phyloP scores from a whole-genome alignment of 1,140 invertebrate genomes.

The Drosophila setifemur region DNA sequence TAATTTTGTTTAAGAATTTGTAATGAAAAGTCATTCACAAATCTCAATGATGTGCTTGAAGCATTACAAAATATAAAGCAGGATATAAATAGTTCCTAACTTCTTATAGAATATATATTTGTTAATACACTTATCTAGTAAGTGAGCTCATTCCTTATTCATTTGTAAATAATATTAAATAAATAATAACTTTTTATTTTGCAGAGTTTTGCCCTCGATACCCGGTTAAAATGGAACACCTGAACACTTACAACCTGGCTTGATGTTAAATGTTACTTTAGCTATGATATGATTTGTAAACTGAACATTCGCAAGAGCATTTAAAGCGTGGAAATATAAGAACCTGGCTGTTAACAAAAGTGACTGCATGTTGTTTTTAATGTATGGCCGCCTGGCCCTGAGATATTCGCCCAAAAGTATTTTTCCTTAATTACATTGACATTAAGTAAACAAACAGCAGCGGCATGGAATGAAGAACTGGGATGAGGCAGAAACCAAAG shows the following conservation, averaged over 20 bases:
- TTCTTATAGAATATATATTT: too few species aligned
- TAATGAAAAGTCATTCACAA: too few species aligned
- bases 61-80: too few species aligned
- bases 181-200: conserved; percentile 10
- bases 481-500: conserved; percentile 12
- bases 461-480: conserved; percentile 15
- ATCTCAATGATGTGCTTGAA: too few species aligned
- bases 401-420: conserved; percentile 32
- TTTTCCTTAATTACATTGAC: conserved; percentile 61
- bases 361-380: conserved; percentile 17
- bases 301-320: conserved; percentile 72
- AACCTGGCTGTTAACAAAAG: conserved; percentile 55
- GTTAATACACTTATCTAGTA: too few species aligned
- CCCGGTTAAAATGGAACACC: conserved; percentile 22
- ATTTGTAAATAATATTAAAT: background rate
- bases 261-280: conserved; percentile 56
- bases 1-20: too few species aligned
- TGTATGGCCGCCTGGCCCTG: conserved; percentile 17
- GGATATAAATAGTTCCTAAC: too few species aligned
- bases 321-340: conserved; percentile 76
- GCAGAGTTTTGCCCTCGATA: conserved; percentile 32
- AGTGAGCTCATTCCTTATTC: too few species aligned
- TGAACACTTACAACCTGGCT: conserved; percentile 25
- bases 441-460: conserved; percentile 63
- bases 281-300: conserved; percentile 57